A percentile compares a stretch with the other conserved stretches of the same genome.
Conservation (phyloP, 2,797 vertebrate genomes). For the Mionectes olivaceus region DNA sequence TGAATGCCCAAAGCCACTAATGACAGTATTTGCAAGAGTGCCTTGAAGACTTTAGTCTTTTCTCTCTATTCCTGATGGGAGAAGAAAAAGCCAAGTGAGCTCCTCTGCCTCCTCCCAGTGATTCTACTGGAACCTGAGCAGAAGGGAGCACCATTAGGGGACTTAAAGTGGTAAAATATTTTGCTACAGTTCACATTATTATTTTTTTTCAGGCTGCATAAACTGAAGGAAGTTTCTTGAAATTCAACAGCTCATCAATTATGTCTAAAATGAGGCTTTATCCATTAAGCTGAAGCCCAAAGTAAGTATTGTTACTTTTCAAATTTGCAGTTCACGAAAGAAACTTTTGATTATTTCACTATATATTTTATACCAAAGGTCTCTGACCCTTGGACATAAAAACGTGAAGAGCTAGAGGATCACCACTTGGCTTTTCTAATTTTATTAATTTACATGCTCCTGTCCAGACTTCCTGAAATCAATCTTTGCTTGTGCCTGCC, state of each 20-base stretch:
- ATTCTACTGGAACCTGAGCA: not conserved
- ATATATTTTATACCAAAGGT: not conserved
- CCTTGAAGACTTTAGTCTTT: not conserved
- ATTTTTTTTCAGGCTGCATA: not conserved
- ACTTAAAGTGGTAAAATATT: not conserved
- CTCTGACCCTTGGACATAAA: not conserved
- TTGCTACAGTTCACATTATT: not conserved
- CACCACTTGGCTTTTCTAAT: not conserved
- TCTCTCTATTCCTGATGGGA: not conserved
- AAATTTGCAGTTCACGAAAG: not conserved
- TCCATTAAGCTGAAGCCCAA: not conserved
- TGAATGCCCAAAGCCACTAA: not conserved
- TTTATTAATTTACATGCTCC: conserved; percentile 29
- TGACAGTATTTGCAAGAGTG: not conserved
- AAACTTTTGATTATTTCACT: not conserved
- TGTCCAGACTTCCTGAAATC: conserved; percentile 22
- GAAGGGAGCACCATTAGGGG: not conserved
- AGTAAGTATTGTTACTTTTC: not conserved
- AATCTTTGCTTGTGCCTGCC: conserved; percentile 28
- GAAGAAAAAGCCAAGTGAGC: not conserved
- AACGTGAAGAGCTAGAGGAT: not conserved
- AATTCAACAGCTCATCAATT: not conserved
- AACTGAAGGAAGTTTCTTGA: not conserved
- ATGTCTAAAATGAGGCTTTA: not conserved
- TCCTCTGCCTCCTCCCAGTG: not conserved